phyloP scores from a whole-genome alignment of 1,140 invertebrate species.

The Hesperophylax magnus region DNA sequence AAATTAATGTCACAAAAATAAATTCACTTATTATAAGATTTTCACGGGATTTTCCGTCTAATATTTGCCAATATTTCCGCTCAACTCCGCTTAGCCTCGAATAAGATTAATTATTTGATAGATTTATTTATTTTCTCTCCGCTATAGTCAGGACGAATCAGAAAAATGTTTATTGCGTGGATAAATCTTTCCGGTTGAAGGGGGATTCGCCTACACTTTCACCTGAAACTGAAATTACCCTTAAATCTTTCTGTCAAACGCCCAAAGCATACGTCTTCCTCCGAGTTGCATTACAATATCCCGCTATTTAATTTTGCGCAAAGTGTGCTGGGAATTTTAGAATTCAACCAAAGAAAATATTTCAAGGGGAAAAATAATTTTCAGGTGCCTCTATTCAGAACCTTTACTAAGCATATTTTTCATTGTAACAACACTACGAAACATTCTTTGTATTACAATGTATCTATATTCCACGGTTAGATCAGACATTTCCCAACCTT shows the following conservation, averaged over 20 bases:
- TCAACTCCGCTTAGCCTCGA: conserved; percentile 15
- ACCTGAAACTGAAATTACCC: conserved; percentile 41
- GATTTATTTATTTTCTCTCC: conserved; percentile 30
- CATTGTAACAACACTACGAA: no score
- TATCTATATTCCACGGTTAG: no score
- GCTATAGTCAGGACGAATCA: conserved; percentile 24
- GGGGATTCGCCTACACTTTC: conserved; percentile 38
- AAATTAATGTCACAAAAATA: no score
- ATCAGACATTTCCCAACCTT: no score
- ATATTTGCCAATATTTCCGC: conserved; percentile 11
- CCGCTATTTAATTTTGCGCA: not conserved
- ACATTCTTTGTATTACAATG: no score
- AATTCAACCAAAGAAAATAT: no score
- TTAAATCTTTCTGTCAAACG: conserved; percentile 41
- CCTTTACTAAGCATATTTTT: no score
- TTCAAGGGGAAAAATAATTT: no score
- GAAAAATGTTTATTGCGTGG: conserved; percentile 31
- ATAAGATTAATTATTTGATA: conserved; percentile 37
- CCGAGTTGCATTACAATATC: conserved; percentile 43
- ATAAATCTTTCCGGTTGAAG: conserved; percentile 40
- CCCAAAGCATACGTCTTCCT: conserved; percentile 32
- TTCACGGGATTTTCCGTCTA: not conserved
- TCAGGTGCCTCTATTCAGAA: no score
- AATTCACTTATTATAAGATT: no score
- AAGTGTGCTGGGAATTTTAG: not conserved